Evolutionary conservation across 2,888 invertebrate genomes (phyloP), one percentile per base, ranked within the genome.

Genomic region (Ephialtes manifestator): DNA sequence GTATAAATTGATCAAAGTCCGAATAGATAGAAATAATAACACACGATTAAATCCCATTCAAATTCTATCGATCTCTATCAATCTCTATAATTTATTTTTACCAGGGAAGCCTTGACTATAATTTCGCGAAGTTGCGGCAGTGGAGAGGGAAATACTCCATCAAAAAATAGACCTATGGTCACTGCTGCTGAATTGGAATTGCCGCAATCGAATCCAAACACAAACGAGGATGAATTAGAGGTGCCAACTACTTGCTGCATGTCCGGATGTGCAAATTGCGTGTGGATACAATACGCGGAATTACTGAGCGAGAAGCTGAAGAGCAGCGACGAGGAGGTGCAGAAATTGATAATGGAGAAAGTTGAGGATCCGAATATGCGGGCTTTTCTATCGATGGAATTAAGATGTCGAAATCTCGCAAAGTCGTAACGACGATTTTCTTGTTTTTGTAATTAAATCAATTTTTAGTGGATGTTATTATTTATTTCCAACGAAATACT

Each of bases 241-340:
- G 84, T 39, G 18, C 99, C 99, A 0, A 97, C 97, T 2, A 96
- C 96, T 35, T 99, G 99, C 93, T 99, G 99, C 91, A 97, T 97
- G 96, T 97, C 98, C 0, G 98, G 98, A 0, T 99, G 99, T 94
- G 95, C 97, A 0, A 98, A 98, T 94, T 99, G 99, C 93, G 98
- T 99, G 5, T 99, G 98, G 97, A 96, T 99, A 74, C 96, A 96
- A 18, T 99, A 98, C 95, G 98, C 98, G 0, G 97, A 98, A 89
- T 96, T 97, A 28, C 90, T 99, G 63, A 95, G 95, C 4, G 95
- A 95, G 87, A 94, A 96, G 90, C 94, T 96, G 13, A 94, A 95
- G 86, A 96, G 96, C 88, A 97, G 97, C 20, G 97, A 97, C 0
- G 96, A 96, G 70, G 95, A 96, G 78, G 96, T 96, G 0, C 95